Base-by-base conservation (phyloP, 2,797 vertebrate species). In the Hirundo rustica region DNA sequence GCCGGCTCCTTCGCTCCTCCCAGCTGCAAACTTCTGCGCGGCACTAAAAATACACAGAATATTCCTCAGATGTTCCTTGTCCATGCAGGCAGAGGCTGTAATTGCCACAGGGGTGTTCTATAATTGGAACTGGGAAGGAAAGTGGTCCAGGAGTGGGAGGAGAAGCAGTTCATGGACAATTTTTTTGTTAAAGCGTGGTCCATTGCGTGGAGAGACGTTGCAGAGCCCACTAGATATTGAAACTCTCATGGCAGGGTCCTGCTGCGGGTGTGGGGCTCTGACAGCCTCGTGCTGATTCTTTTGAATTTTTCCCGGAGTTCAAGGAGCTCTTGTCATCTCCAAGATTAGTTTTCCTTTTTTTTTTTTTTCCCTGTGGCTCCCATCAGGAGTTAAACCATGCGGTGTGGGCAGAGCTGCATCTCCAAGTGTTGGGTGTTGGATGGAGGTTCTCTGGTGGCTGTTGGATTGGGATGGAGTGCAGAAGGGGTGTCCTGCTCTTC, bases 21-120 rank as follows among this genome's bases (percentile, higher is more conserved):
- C 89, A 92, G 88, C 86, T 95, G 90, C 79, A 82, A 61, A 91
- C 70, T 66, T 78, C 82, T 95, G 85, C 88, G n/a, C 47, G 44
- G 55, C 74, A 22, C 93, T 92, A 84, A 94, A 96, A 96, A 92
- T 75, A 94, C 77, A 29, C 71, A 14, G 55, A 81, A 50, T 88
- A 68, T 67, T 90, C 90, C 85, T 89, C 83, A 83, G 88, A 90
- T 85, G 77, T 92, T 91, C 7, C 76, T 85, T 73, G 79, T 85
- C 94, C 53, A 0, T 85, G 77, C 86, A 76, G 55, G 88, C 88
- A 73, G 53, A 93, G 61, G 58, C 84, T 67, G 32, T 86, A 77
- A 88, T 93, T 94, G 83, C 95, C 51, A 47, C 36, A 6, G 88
- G 79, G 92, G 50, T 61, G 73, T 54, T 82, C 42, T 78, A 58